Percentiles rank a stretch among this genome's conserved stretches.
Conservation (phyloP, 37 sponge, comb jelly and placozoan genomes). For the Mnemiopsis leidyi region DNA sequence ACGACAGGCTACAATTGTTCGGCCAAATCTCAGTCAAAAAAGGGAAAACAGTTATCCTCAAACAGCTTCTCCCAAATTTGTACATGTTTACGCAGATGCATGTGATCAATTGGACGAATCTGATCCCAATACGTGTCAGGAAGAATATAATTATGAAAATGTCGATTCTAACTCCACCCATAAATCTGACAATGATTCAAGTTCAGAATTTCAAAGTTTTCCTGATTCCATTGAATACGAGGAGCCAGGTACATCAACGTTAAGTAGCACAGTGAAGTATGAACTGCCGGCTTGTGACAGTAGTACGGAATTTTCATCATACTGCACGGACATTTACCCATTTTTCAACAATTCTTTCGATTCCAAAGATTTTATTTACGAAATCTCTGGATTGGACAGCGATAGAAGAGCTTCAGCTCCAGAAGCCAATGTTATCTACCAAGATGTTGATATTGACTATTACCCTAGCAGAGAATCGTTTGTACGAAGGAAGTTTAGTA, state of each 20-base stretch:
- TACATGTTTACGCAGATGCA: too few relatives aligned
- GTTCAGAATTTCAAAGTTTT: not conserved
- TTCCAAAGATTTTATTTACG: not conserved
- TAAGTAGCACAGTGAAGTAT: too few relatives aligned
- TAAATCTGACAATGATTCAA: too few relatives aligned
- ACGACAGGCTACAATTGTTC: not conserved
- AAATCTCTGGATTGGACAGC: not conserved
- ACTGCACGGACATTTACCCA: not conserved
- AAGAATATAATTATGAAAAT: too few relatives aligned
- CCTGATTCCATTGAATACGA: not conserved
- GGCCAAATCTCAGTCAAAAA: not conserved
- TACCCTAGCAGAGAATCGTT: not conserved
- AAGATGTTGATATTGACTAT: constrained; percentile 21
- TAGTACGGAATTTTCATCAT: not conserved
- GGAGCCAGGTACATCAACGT: too few relatives aligned
- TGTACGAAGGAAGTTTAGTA: not conserved
- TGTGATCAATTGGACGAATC: too few relatives aligned
- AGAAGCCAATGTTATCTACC: constrained; percentile 11
- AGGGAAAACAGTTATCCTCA: not conserved
- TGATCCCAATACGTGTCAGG: too few relatives aligned
- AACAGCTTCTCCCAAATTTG: not conserved
- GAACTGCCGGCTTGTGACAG: not conserved
- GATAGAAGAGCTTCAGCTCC: not conserved
- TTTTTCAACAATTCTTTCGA: not conserved
- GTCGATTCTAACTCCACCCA: not conserved